phyloP scores from a whole-genome alignment of 1,140 invertebrate genomes.

The Saccostrea cuccullata region DNA sequence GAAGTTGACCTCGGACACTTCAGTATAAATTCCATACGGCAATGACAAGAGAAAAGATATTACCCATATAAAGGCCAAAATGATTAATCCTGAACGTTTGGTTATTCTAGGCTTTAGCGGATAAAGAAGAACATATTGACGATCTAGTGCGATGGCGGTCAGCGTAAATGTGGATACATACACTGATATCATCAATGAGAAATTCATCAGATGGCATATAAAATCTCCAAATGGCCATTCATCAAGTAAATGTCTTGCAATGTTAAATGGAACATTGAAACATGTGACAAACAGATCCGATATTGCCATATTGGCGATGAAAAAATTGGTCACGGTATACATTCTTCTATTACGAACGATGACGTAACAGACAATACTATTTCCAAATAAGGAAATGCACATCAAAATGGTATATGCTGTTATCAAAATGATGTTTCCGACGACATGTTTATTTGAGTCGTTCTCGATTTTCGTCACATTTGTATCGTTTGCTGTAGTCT shows the following conservation, averaged over 20 bases:
- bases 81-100: conserved; percentile 71
- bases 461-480: not conserved
- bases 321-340: conserved; percentile 98
- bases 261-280: conserved; percentile 88
- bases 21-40: conserved; percentile 80
- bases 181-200: conserved; percentile 79
- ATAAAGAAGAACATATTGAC: conserved; percentile 80
- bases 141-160: conserved; percentile 81
- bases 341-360: conserved; percentile 93
- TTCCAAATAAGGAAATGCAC: conserved; percentile 83
- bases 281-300: conserved; percentile 95
- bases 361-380: conserved; percentile 91
- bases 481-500: not conserved
- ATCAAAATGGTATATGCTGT: conserved; percentile 77
- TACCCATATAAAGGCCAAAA: conserved; percentile 80
- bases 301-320: conserved; percentile 97
- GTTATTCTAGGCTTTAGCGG: conserved; percentile 79
- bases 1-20: conserved; percentile 56
- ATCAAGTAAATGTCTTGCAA: conserved; percentile 68
- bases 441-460: not conserved
- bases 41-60: conserved; percentile 78
- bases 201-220: conserved; percentile 80
- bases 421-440: conserved; percentile 53
- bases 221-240: conserved; percentile 80
- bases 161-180: conserved; percentile 82